Conservation (phyloP, 2,797 vertebrate genomes). For the Carduelis carduelis region DNA sequence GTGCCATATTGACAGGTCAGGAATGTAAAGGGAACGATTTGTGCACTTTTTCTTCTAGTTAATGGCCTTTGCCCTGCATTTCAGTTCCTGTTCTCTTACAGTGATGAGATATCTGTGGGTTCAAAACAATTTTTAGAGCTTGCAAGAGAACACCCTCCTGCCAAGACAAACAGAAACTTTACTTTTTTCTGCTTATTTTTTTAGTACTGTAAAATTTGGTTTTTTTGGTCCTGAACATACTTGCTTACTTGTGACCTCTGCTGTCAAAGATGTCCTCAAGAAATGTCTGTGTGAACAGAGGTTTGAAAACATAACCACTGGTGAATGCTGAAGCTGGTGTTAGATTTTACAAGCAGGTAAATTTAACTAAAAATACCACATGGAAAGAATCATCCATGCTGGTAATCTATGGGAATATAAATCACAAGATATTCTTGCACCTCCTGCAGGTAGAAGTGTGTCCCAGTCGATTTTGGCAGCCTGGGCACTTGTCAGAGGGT, state of each 20-base stretch:
- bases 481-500: not conserved
- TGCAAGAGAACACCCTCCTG: not conserved
- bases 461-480: not conserved
- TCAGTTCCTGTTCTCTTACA: not conserved
- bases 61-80: not conserved
- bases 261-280: not conserved
- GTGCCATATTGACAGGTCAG: not conserved
- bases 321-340: not conserved
- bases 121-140: not conserved
- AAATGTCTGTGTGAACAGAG: fast-evolving
- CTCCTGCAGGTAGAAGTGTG: not conserved
- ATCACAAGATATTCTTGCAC: not conserved
- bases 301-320: not conserved
- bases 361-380: not conserved
- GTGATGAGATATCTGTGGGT: fast-evolving
- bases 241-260: not conserved
- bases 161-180: not conserved
- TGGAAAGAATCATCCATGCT: not conserved
- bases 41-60: not conserved
- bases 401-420: not conserved
- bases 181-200: not conserved
- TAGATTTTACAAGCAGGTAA: not conserved
- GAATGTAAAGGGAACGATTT: fast-evolving
- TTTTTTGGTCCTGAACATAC: not conserved
- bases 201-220: fast-evolving